These are phyloP conservation scores for Poeciliopsis retropinna DNA, from an alignment of 2,113 vertebrate species.

Conservation along the genomic window DNA sequence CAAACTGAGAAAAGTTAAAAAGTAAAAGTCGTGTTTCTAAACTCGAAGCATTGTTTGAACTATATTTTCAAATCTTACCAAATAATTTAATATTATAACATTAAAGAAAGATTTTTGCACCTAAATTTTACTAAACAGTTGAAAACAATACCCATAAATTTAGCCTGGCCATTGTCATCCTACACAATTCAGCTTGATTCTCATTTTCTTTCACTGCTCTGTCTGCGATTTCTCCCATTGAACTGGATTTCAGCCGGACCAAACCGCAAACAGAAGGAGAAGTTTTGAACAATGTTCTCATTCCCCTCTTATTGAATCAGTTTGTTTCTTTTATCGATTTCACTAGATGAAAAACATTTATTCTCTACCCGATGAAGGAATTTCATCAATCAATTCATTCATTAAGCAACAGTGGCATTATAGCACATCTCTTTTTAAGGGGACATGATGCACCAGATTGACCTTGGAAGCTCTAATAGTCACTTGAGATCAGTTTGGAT, in stretches of 20 bases:
- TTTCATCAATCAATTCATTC: constrained; percentile 38
- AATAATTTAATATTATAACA: not conserved
- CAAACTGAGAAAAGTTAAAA: too few relatives aligned
- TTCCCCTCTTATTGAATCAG: not conserved
- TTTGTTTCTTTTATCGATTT: constrained; percentile 15
- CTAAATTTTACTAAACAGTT: not conserved
- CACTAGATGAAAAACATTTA: constrained; percentile 26
- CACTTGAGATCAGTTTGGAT: constrained; percentile 27
- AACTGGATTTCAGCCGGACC: too few relatives aligned
- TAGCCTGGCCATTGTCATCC: too few relatives aligned
- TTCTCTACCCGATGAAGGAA: constrained; percentile 37
- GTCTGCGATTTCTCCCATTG: too few relatives aligned
- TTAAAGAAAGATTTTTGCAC: not conserved
- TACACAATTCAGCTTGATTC: too few relatives aligned
- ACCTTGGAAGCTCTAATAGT: constrained; percentile 30
- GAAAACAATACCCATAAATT: not conserved
- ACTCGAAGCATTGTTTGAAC: not conserved
- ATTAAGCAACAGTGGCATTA: constrained; percentile 26
- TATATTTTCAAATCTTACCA: not conserved
- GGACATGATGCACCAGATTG: constrained; percentile 13
- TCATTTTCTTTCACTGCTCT: too few relatives aligned
- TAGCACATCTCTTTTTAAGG: constrained; percentile 36
- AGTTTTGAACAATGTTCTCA: not conserved
- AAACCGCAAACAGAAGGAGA: too few relatives aligned
- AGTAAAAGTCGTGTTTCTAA: too few relatives aligned